Base-by-base conservation (phyloP, 64 coral and sea anemone genomes). In the Montipora cactus region DNA sequence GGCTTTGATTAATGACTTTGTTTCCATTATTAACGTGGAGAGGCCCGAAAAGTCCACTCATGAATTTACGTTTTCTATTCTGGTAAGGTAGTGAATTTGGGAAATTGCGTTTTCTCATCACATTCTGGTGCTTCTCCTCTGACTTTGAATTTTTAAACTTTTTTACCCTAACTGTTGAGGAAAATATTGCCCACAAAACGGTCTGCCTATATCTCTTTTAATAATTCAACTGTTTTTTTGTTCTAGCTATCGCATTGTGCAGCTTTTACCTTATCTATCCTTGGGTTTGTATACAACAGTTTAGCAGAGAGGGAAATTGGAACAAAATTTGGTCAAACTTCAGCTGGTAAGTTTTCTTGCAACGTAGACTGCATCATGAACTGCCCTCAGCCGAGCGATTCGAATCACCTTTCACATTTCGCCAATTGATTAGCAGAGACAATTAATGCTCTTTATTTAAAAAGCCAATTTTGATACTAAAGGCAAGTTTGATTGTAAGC, bases 21-120 rank as follows among this genome's bases (percentile, higher is more conserved):
- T 97, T 20, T 83, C 95, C 44, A 87, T 95, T 37, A 74, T 94
- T 10, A 76, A 80, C 75, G 90, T 89, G 52, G 95, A 97, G 93
- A 97, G 89, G 79, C 95, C 95, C 4, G 95, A 95, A 80, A 98
- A 93, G 15, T 92, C 92, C 67, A 96, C 98, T 12, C 92, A 96
- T 57, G 83, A 90, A 59, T 91, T 96, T 68, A 99, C 98, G 19
- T 89, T 94, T 84, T 72, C 90, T 61, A 67, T 99, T 58, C 70
- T 99, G 87, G 94, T 99, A 90, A 96, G 94, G 90, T 11, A 79
- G 4, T 18, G 16, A 57, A n/a, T 64, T 64, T 81, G 15, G 8
- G 16, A 20, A 16, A 14, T 37, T 37, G 37, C 37, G 37, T 37
- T 37, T 37, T 37, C 37, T 37, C 37, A 37, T 37, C 37, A 37